phyloP scores from a whole-genome alignment of 2,797 vertebrate species.

The Clarias platycephalus region DNA sequence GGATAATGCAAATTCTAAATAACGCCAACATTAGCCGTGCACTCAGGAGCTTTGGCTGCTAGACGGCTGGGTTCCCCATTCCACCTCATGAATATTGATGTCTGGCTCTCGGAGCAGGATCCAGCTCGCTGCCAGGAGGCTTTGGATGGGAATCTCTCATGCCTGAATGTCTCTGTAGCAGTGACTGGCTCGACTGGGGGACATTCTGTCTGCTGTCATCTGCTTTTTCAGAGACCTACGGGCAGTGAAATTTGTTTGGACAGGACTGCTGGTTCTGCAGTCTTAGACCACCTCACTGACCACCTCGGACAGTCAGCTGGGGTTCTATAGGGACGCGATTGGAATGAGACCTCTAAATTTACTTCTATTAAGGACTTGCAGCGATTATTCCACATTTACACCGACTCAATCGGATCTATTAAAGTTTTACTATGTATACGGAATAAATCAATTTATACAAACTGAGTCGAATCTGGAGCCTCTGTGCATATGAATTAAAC shows the following conservation, averaged over 20 bases:
- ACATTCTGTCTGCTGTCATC: slow-evolving; percentile 36
- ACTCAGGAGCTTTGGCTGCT: slow-evolving; percentile 31
- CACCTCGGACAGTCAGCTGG: slow-evolving; percentile 40
- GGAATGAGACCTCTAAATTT: background rate
- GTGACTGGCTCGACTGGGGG: slow-evolving; percentile 23
- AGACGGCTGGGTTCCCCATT: slow-evolving; percentile 9
- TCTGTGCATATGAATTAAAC: background rate
- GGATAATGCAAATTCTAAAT: slow-evolving; percentile 49
- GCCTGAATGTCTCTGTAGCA: slow-evolving; percentile 1
- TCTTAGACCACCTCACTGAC: slow-evolving; percentile 33
- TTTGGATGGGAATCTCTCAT: slow-evolving; percentile 33
- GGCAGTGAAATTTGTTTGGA: slow-evolving; percentile 38
- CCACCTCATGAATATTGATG: slow-evolving; percentile 49
- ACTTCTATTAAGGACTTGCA: background rate
- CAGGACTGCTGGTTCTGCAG: slow-evolving; percentile 34
- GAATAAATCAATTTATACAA: background rate
- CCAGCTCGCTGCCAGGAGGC: slow-evolving; percentile 25
- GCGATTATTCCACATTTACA: background rate
- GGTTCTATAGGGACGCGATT: slow-evolving; percentile 15
- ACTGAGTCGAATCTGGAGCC: background rate
- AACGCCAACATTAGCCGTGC: slow-evolving; percentile 38
- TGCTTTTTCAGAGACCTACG: slow-evolving; percentile 12
- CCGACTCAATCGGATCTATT: background rate
- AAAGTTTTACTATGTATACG: background rate
- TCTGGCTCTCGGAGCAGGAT: slow-evolving; percentile 9